phyloP scores from a whole-genome alignment of 2,797 vertebrate genomes.

The Xenops minutus region DNA sequence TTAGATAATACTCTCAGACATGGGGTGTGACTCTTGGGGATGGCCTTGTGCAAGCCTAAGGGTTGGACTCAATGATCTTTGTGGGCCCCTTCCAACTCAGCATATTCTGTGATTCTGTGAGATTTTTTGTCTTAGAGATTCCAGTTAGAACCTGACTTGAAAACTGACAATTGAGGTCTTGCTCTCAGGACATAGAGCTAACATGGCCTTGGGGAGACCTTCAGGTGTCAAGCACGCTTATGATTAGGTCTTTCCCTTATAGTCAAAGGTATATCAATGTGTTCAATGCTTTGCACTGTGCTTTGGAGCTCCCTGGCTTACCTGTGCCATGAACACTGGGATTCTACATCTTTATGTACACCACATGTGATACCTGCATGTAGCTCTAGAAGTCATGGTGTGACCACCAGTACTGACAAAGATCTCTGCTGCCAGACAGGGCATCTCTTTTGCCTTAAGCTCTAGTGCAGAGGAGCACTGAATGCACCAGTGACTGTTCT shows the following conservation, averaged over 20 bases:
- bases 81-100: background rate
- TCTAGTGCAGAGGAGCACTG: background rate
- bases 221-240: background rate
- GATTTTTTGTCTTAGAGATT: background rate
- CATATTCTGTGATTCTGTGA: background rate
- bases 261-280: background rate
- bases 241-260: background rate
- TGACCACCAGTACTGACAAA: background rate
- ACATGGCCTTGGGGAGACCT: background rate
- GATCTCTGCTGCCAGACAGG: background rate
- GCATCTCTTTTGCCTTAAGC: background rate
- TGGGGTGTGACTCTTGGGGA: background rate
- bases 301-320: background rate
- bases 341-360: background rate
- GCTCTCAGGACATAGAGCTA: background rate
- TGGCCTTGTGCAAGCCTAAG: background rate
- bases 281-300: background rate
- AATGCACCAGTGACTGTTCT: background rate
- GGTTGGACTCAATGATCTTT: background rate
- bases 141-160: constrained; percentile 16
- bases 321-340: rapidly evolving
- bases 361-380: background rate
- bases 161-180: constrained; percentile 1
- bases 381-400: background rate
- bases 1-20: background rate